These are phyloP conservation scores for Eumacrocentrus americanus DNA, from an alignment of 2,888 invertebrate genomes.

Conservation along the genomic window DNA sequence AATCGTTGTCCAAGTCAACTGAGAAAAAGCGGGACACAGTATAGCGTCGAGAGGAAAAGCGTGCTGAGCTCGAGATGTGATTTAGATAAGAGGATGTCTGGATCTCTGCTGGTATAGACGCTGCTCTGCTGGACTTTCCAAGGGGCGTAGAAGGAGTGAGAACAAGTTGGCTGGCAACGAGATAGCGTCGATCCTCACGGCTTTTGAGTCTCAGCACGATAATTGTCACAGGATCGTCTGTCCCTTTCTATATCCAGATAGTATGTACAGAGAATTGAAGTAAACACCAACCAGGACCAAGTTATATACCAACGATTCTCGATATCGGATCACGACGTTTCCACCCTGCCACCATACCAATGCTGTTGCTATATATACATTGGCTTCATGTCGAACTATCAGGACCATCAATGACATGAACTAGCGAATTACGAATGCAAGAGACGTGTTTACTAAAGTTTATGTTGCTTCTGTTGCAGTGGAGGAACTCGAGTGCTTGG, in stretches of 20 bases:
- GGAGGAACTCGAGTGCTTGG: conserved; percentile 89
- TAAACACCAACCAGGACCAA: no score
- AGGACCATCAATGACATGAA: background rate
- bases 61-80: conserved; percentile 33
- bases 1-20: conserved; percentile 1
- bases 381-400: background rate
- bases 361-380: no score
- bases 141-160: conserved; percentile 2
- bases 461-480: conserved; percentile 66
- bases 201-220: conserved; percentile 10
- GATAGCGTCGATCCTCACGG: background rate
- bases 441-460: background rate
- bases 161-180: conserved; percentile 6
- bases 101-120: conserved; percentile 27
- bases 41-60: background rate
- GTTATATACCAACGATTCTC: no score
- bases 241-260: no score
- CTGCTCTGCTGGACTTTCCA: conserved; percentile 10
- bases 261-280: no score
- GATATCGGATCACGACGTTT: no score
- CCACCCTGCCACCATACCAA: no score
- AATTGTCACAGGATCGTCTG: conserved; percentile 12
- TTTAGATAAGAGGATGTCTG: conserved; percentile 34
- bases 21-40: background rate
- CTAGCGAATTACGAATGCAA: background rate